These are phyloP conservation scores for Maccullochella peelii DNA, from an alignment of 2,113 vertebrate species.

Conservation along the genomic window DNA sequence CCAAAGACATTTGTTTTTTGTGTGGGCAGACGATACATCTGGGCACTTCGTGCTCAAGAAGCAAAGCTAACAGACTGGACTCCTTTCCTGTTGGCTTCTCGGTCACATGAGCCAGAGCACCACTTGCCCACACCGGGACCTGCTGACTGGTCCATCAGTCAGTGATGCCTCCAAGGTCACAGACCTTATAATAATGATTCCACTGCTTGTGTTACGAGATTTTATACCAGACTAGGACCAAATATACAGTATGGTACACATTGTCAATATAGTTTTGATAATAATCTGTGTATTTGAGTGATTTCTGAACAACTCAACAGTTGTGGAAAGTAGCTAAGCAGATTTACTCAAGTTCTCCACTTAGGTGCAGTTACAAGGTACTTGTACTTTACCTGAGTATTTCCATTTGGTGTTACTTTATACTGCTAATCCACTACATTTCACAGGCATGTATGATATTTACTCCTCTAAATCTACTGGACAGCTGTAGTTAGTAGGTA, in stretches of 20 bases:
- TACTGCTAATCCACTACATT: not conserved
- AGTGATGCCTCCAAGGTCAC: not conserved
- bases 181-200: not conserved
- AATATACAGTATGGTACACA: not conserved
- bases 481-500: not conserved
- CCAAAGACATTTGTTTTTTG: slow-evolving; percentile 30
- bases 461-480: not conserved
- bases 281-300: not conserved
- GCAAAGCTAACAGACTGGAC: not conserved
- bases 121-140: not conserved
- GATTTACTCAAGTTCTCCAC: not conserved
- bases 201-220: not conserved
- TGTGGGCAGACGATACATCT: slow-evolving; percentile 11
- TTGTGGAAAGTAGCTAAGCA: not conserved
- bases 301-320: not conserved
- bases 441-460: not conserved
- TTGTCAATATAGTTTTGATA: not conserved
- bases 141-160: not conserved
- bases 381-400: not conserved
- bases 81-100: not conserved
- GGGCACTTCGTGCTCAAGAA: slow-evolving; percentile 6
- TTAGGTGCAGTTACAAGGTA: too few relatives aligned
- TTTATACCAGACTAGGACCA: not conserved
- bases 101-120: not conserved
- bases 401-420: not conserved